Evolutionary conservation across 2,113 vertebrate species (phyloP), one percentile per base, ranked within the genome.

Genomic region (Dasyprocta punctata): DNA sequence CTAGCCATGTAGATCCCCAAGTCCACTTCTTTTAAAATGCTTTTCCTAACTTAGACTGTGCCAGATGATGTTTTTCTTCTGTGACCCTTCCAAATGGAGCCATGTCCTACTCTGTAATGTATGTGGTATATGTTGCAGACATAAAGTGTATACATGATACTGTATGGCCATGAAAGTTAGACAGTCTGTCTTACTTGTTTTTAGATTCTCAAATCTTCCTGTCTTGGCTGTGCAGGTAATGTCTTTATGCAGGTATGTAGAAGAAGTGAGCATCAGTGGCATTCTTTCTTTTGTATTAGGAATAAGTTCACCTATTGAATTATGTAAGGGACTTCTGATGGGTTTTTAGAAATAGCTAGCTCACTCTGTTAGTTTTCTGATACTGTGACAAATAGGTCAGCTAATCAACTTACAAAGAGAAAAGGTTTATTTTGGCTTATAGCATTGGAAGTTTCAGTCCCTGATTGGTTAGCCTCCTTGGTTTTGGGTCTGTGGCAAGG

Each of bases 121-220:
- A 1, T 0, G 7, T 41, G 65, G 86, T 2, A 1, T 24, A 5
- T 14, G 28, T 77, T 49, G 17, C 7, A 9, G 49, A 2, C 14
- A 4, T 36, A 7, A 0, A 24, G n/a, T 38, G 11, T n/a, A 33
- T 4, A 14, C 13, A 3, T 11, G 26, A 4, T 14, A 36, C 52
- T 13, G 0, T 16, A 9, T 8, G 14, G 22, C 14, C 2, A 0
- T 20, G 33, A 49, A 36, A 49, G 9, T 33, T 41, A 63, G 44
- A 16, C 6, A 13, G 47, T 73, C 44, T 69, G 14, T 60, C 4
- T 63, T n/a, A n/a, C n/a, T n/a, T 52, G 33, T 3, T 52, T 89
- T 75, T 3, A 44, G 38, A 52, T 54, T 58, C 22, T 38, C 60
- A 69, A 78, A 28, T 20, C 67, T 77, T 6, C 17, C 16, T 7